Base-by-base conservation (phyloP, 2,797 vertebrate species). In the Odontamblyopus lacepedii region DNA sequence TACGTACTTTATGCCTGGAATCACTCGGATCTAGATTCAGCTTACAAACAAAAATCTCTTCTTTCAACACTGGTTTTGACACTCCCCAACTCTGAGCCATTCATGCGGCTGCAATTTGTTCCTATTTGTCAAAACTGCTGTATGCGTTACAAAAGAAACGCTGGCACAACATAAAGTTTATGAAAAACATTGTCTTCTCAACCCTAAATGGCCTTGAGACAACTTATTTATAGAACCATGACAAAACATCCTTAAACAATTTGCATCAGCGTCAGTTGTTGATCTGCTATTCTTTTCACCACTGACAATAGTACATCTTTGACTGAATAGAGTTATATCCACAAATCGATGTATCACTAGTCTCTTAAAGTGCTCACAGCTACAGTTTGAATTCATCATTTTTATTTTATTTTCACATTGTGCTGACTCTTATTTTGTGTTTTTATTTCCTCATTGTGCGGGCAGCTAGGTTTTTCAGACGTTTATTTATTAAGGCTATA, bases 371-470 rank as follows among this genome's bases (percentile, higher is more conserved):
- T 86, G 83, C 73, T 78, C 38, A 68, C 73, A 32, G 79, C 67
- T 68, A 69, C 69, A 41, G 71, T 62, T 79, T 78, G 82, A 91
- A 92, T 92, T 84, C 85, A 83, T 85, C 87, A 85, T 88, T 79
- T 38, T 86, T 80, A 91, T 92, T 93, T 89, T 83, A 70, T 67
- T 29, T 74, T 77, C 73, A 77, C 89, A 92, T 94, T 92, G 92
- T 92, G 93, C 91, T 84, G 89, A 92, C 77, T 87, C 85, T 86
- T 87, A 87, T 82, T 92, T 88, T 78, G 83, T 83, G 80, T 88
- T 91, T 92, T 90, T 90, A 92, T 92, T 90, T 76, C 85, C 85
- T 87, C 89, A 92, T 94, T 93, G 92, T 93, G 86, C 56, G 63
- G 74, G 79, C 71, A 81, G 78, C 72, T 80, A 91, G 85, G 88